These are phyloP conservation scores for Bellardia pandia DNA, from an alignment of 2,888 invertebrate species.

Conservation along the genomic window DNA sequence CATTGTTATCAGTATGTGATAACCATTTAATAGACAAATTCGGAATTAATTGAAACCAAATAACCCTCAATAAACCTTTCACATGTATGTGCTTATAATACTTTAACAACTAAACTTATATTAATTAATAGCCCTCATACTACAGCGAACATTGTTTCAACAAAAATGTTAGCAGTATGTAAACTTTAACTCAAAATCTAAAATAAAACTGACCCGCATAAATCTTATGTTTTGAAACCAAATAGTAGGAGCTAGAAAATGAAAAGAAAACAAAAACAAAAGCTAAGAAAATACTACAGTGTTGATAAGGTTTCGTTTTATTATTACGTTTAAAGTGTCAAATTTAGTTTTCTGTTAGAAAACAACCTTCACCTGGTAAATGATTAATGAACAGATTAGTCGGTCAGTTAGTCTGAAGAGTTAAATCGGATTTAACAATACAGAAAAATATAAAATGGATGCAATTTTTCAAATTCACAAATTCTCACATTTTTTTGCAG, in stretches of 20 bases:
- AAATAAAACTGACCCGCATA: not conserved
- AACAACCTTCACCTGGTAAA: slow-evolving; percentile 32
- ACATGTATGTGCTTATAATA: not conserved
- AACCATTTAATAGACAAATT: not conserved
- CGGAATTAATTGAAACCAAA: not conserved
- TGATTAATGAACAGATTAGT: slow-evolving; percentile 38
- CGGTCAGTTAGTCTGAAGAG: not conserved
- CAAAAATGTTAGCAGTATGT: not conserved
- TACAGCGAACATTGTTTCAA: not conserved
- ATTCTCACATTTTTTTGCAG: not conserved
- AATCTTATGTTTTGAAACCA: not conserved
- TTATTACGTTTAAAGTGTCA: slow-evolving; percentile 28
- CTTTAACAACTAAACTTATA: not conserved
- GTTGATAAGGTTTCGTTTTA: slow-evolving; percentile 15
- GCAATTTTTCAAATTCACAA: not conserved
- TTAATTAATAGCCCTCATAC: not conserved
- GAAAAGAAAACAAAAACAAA: not conserved
- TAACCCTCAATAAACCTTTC: slow-evolving; percentile 14
- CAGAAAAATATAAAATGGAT: not conserved
- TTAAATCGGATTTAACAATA: not conserved
- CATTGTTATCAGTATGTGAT: not conserved
- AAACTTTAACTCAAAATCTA: not conserved
- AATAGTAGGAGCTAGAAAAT: not conserved
- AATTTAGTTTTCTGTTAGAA: not conserved
- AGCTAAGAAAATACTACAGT: not conserved